These are phyloP conservation scores for Perizoma flavofasciatum DNA, from an alignment of 2,888 invertebrate genomes.

Conservation along the genomic window DNA sequence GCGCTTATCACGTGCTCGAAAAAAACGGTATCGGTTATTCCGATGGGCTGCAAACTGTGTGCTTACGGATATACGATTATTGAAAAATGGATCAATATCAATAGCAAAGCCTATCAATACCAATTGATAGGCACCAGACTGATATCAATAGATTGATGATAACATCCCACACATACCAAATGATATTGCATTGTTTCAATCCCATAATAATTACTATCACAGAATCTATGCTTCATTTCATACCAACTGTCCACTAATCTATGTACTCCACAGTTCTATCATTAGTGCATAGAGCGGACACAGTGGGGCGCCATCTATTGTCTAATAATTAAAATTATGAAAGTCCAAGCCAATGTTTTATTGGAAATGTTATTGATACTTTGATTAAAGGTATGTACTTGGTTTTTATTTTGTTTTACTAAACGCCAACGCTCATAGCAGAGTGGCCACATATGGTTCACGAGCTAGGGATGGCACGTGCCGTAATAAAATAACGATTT, in stretches of 20 bases:
- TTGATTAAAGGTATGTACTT: neutral
- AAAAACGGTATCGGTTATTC: too few species aligned
- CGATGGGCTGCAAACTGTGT: too few species aligned
- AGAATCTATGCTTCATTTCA: neutral
- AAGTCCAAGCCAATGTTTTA: constrained; percentile 59
- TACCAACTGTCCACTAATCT: constrained; percentile 13
- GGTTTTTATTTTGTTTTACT: neutral
- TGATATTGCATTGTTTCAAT: constrained; percentile 55
- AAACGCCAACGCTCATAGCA: neutral
- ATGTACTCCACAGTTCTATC: constrained; percentile 28
- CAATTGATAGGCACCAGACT: neutral
- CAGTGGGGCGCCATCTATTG: constrained; percentile 72
- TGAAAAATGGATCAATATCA: too few species aligned
- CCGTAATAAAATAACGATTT: too few species aligned
- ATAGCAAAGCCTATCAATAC: too few species aligned
- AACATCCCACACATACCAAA: constrained; percentile 21
- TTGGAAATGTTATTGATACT: constrained; percentile 60
- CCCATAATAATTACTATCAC: constrained; percentile 3
- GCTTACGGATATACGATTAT: too few species aligned
- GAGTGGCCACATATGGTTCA: too few species aligned
- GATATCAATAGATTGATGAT: constrained; percentile 9
- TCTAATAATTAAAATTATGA: constrained; percentile 75
- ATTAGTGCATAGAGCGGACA: constrained; percentile 51
- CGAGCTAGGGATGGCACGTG: too few species aligned
- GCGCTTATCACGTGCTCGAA: too few species aligned